Base-by-base conservation (phyloP, 53 echinoderm and acorn worm genomes). In the Temnopleurus reevesii region DNA sequence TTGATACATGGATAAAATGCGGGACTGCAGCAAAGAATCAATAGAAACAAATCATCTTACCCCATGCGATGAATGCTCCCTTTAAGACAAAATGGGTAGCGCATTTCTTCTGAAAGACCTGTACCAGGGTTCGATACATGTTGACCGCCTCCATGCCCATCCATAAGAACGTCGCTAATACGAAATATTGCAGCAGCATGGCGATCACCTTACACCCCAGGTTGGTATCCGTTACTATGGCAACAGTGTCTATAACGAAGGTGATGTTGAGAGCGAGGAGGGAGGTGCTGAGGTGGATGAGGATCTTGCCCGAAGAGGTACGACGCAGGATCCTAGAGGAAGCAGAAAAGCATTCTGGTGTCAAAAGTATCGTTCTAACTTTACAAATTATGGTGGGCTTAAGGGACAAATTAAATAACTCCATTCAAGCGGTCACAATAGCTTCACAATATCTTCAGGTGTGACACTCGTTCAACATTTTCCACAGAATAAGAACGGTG, bases 71-170 rank as follows among this genome's bases (percentile, higher is more conserved):
- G 45, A 96, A 33, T 18, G 92, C 91, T 64, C 94, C 94, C 76
- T 96, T 96, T 18, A 81, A 76, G 46, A 96, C 89, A 79, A 94
- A 96, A 33, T 76, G 89, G 3, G 89, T 89, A 54, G 93, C 90
- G 45, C 90, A 27, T 57, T 90, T 92, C 46, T 90, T 89, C 85
- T 92, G 92, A 58, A 96, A 96, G 29, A 96, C 93, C 71, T 94
- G 90, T 10, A 96, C 93, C 64, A 96, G 92, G 15, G 96, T 90
- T 47, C 84, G 83, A 77, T 96, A 93, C 90, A 96, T 96, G 85
- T 94, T 92, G 58, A 94, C 94, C 21, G 96, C 96, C 89, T 96
- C 96, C 84, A 92, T 93, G 41, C 90, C 93, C 96, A 96, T 96
- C 96, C 96, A 96, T 24, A 92, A 44, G 30, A 96, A 96, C 26